Conservation (phyloP, 1,140 invertebrate species). For the Aphaenogaster ashmeadi region DNA sequence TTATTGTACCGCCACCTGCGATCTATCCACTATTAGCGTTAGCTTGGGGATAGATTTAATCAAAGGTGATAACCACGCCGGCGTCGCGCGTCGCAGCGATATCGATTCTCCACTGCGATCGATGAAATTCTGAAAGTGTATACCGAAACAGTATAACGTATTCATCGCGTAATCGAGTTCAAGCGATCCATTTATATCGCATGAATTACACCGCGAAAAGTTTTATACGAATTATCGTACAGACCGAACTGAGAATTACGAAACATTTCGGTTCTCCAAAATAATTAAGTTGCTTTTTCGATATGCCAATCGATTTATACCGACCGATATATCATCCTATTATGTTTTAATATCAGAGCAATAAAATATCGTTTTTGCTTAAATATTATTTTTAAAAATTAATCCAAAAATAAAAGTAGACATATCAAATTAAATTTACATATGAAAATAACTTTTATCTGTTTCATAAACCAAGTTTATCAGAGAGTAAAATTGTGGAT, state of each 20-base stretch:
- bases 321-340: not conserved
- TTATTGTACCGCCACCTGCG: constrained; percentile 46
- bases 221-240: constrained; percentile 29
- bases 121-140: constrained; percentile 49
- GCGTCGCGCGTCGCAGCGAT: not conserved
- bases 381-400: not conserved
- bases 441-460: not conserved
- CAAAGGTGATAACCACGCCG: constrained; percentile 64
- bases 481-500: not conserved
- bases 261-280: constrained; percentile 2
- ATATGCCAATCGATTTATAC: not conserved
- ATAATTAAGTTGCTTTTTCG: not conserved
- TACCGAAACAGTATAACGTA: constrained; percentile 38
- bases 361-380: not conserved
- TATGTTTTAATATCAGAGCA: not conserved
- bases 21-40: constrained; percentile 57
- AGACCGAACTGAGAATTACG: constrained; percentile 6
- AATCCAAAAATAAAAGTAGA: not conserved
- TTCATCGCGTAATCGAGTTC: constrained; percentile 13
- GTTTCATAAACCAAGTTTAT: not conserved
- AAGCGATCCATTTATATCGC: constrained; percentile 4
- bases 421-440: not conserved
- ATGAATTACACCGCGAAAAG: constrained; percentile 11
- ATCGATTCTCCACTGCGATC: constrained; percentile 40
- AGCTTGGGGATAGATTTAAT: constrained; percentile 67